Evolutionary conservation across 2,888 invertebrate species (phyloP), one percentile per base, ranked within the genome.

Genomic region (Tenthredo livida): DNA sequence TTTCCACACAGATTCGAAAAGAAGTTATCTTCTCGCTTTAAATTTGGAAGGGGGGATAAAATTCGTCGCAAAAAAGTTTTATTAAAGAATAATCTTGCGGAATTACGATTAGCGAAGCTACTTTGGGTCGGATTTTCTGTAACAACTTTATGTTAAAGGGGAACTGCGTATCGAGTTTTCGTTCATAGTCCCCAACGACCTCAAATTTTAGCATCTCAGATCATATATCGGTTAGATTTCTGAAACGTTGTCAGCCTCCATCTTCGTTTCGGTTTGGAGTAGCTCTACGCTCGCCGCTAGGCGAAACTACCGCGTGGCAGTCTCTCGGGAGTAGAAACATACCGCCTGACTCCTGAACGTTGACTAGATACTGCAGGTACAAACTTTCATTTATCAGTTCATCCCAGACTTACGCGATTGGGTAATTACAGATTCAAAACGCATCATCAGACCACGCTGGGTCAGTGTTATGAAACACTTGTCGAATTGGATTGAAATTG

Each of bases 11-110:
- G 70, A 70, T 70, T 37, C 37, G 33, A 70, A 70, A 70, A 37
- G 15, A 70, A 70, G 33, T 70, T 70, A 25, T 37, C 37, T n/a
- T 70, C 70, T 70, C 37, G 37, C 6, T 70, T 70, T 70, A 70
- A 33, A 70, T 37, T 37, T 70, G n/a, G 21, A 25, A 25, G 61
- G 21, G 21, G 25, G 47, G 12, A 37, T 37, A 12, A 61, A 61
- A 61, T 61, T 61, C 61, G 61, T 25, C 61, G 10, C 61, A 4
- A 25, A 25, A 61, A 61, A 61, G 61, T 61, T 61, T 61, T 61
- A 61, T 61, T 61, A 25, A 61, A 25, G 61, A 61, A 61, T 61
- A 61, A 61, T 37, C 61, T 61, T 25, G 25, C 61, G 25, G 61
- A 12, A 12, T 61, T 12, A 25, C 25, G 61, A 61, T 61, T 61